Evolutionary conservation across 2,888 invertebrate species (phyloP).

Genomic region (Cryptus viduatorius): DNA sequence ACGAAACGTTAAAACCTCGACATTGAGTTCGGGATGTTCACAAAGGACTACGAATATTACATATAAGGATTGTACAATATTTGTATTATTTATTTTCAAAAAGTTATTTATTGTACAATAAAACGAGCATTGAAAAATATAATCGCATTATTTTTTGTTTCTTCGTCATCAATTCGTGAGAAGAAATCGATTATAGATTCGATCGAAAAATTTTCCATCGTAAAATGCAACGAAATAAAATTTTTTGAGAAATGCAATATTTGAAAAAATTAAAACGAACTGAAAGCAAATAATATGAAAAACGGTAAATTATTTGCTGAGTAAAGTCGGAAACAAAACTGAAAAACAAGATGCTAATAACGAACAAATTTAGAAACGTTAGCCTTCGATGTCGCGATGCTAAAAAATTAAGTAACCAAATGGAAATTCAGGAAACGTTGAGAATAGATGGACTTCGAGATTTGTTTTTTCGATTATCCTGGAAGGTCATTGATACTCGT

Average conservation of each 20-base stretch:
- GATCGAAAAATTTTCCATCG: background rate
- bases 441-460: background rate
- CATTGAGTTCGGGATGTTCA: background rate
- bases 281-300: background rate
- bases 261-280: too few relatives aligned
- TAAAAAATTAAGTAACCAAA: background rate
- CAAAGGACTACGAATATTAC: background rate
- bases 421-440: background rate
- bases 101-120: conserved; percentile 41
- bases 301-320: background rate
- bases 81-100: conserved; percentile 39
- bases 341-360: background rate
- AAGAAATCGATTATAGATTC: too few relatives aligned
- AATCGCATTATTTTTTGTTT: background rate
- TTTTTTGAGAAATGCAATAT: too few relatives aligned
- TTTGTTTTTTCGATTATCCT: conserved; percentile 6
- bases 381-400: background rate
- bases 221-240: too few relatives aligned
- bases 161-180: too few relatives aligned
- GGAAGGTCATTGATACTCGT: background rate
- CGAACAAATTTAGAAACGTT: background rate
- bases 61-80: conserved; percentile 14
- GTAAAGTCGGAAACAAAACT: background rate
- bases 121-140: conserved; percentile 31
- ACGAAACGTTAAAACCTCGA: background rate